Conservation (phyloP, 2,888 invertebrate species). For the Rotaria sp. region DNA sequence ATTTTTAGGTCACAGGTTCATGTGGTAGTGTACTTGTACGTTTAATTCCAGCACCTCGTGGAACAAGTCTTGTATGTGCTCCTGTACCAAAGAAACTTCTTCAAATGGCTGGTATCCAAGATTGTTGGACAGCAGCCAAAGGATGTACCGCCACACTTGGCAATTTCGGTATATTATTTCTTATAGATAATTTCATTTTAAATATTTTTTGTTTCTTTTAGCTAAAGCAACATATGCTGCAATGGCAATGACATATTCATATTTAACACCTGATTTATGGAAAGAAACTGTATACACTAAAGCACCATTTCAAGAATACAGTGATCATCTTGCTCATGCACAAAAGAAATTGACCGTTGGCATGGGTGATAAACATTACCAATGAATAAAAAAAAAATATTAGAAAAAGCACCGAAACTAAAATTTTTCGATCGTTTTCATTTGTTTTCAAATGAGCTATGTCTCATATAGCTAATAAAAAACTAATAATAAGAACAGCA, state of each 20-base stretch:
- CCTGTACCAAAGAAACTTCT: constrained; percentile 96
- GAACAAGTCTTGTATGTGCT: constrained; percentile 97
- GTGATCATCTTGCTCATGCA: constrained; percentile 65
- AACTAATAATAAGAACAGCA: background rate
- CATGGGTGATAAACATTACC: background rate
- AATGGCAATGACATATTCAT: constrained; percentile 94
- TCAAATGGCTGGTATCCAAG: constrained; percentile 97
- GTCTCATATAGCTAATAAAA: background rate
- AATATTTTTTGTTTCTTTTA: constrained; percentile 45
- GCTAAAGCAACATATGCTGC: constrained; percentile 98
- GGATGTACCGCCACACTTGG: constrained; percentile 96
- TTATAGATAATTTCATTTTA: background rate
- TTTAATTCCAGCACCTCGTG: constrained; percentile 95
- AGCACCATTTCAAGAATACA: constrained; percentile 90
- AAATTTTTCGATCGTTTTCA: background rate
- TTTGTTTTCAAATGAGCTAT: background rate
- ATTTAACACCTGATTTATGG: constrained; percentile 97
- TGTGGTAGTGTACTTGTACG: constrained; percentile 96
- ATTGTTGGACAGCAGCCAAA: constrained; percentile 95
- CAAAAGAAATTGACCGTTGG: constrained; percentile 35
- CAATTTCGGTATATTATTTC: constrained; percentile 67
- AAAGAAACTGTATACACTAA: constrained; percentile 84
- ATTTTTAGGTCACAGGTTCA: constrained; percentile 69
- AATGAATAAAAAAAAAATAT: background rate
- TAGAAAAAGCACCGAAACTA: background rate